Percentiles rank a stretch among this genome's conserved stretches.
These are phyloP conservation scores for Dasyornis broadbenti DNA, from an alignment of 2,113 vertebrate species.

Conservation along the genomic window DNA sequence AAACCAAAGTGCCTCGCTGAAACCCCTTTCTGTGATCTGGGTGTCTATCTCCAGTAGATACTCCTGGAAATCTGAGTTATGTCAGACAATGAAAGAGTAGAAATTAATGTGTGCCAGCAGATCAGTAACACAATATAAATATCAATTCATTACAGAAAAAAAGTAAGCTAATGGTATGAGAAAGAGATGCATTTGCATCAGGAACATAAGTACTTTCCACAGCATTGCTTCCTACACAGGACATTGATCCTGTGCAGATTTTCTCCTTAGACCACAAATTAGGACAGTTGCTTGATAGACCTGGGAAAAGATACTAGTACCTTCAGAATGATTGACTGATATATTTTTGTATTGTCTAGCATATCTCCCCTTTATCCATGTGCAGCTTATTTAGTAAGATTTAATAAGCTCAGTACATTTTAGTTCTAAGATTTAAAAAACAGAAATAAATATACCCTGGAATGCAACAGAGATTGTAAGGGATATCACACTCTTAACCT, in stretches of 20 bases:
- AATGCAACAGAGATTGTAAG: neutral
- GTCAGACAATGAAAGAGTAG: neutral
- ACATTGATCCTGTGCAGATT: neutral
- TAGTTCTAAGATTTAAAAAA: neutral
- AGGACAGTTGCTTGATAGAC: neutral
- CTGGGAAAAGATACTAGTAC: neutral
- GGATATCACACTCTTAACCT: neutral
- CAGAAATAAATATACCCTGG: neutral
- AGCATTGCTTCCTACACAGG: neutral
- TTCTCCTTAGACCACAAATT: neutral
- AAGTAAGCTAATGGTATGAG: neutral
- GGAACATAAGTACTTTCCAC: neutral
- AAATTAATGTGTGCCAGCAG: neutral
- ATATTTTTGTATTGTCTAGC: neutral
- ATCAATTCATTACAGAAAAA: neutral
- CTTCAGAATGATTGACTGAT: no score
- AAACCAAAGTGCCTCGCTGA: neutral
- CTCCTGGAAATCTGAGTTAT: neutral
- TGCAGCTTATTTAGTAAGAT: neutral
- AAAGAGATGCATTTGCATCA: neutral
- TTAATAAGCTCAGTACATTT: neutral
- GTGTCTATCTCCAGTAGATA: neutral
- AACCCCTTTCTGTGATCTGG: neutral
- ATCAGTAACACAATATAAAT: neutral
- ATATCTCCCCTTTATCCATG: neutral